Base-by-base conservation (phyloP, 2,888 invertebrate species). In the Cyclophora punctaria region DNA sequence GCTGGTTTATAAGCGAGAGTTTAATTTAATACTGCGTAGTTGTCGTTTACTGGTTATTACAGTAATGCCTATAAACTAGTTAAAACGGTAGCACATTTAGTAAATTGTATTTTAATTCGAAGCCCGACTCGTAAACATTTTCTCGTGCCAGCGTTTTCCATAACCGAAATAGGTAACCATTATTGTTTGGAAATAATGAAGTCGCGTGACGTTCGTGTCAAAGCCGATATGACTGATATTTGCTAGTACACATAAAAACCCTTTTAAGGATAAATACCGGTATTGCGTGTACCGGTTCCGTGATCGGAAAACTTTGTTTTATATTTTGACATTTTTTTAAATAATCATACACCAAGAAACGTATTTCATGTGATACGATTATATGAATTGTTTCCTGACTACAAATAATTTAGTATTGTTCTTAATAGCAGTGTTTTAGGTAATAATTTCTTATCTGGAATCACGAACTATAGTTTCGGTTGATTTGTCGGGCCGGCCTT, bases 231-330 rank as follows among this genome's bases (percentile, higher is more conserved):
- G 55, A 56, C 55, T 57, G 56, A 61, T 59, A 58, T 59, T 60
- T 53, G 55, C 60, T 48, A 52, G 55, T 58, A 52, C 57, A 59
- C 61, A 59, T 59, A 57, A 61, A 61, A 61, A 55, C 51, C 55
- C 57, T 56, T 61, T 61, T 61, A 59, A 57, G 57, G 55, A 56
- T 61, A 61, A 61, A 59, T 61, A 61, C 53, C 52, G 46, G 53
- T 56, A 55, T 61, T 59, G 61, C 61, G 61, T 61, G 59, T 50
- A 44, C 52, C 45, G 53, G 42, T 48, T 49, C 46, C 60, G 59
- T 61, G 61, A 57, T 59, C 59, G 59, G 53, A 46, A 56, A 59
- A 56, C 55, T 51, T 50, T 44, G 52, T 48, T 50, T 53, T 56
- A 59, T 60, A 53, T 59, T 42, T 48, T 20, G 40, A 37, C 45